A percentile compares a stretch with the other conserved stretches of the same genome.
Evolutionary conservation across 2,797 vertebrate species (phyloP).

Genomic region (Arrhamphus sclerolepis): DNA sequence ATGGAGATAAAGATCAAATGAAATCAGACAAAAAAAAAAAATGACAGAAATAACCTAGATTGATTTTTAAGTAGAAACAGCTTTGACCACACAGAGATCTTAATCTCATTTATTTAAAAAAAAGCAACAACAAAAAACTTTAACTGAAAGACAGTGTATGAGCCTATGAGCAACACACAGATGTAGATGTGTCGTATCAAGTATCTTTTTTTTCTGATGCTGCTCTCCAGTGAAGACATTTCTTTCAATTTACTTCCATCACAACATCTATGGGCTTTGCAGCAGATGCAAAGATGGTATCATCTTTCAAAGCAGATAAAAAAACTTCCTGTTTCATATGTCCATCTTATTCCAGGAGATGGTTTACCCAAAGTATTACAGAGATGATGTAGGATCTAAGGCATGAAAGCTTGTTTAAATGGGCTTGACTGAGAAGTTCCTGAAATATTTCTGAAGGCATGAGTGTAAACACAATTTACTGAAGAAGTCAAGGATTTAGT

Average conservation of each 20-base stretch:
- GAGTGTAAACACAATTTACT: constrained; percentile 59
- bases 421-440: constrained; percentile 52
- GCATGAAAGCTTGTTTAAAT: constrained; percentile 38
- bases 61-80: constrained; percentile 14
- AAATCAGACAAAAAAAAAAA: not conserved
- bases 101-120: constrained; percentile 2
- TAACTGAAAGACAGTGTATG: not conserved
- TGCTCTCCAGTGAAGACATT: constrained; percentile 13
- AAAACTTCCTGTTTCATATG: constrained; percentile 35
- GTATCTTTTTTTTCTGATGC: constrained; percentile 14
- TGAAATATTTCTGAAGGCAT: constrained; percentile 38
- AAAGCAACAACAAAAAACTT: constrained; percentile 1
- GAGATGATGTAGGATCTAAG: constrained; percentile 41
- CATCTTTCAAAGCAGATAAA: constrained; percentile 42
- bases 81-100: constrained; percentile 6
- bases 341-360: constrained; percentile 25
- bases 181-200: constrained; percentile 32
- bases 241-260: constrained; percentile 23
- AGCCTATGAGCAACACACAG: constrained; percentile 22
- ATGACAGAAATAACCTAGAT: not conserved
- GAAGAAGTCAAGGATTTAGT: constrained; percentile 51
- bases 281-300: constrained; percentile 25
- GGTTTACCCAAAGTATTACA: constrained; percentile 57
- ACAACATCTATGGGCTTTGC: constrained; percentile 24
- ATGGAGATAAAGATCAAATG: constrained; percentile 15